Conservation (phyloP, 2,797 vertebrate species). For the Mus minutoides region DNA sequence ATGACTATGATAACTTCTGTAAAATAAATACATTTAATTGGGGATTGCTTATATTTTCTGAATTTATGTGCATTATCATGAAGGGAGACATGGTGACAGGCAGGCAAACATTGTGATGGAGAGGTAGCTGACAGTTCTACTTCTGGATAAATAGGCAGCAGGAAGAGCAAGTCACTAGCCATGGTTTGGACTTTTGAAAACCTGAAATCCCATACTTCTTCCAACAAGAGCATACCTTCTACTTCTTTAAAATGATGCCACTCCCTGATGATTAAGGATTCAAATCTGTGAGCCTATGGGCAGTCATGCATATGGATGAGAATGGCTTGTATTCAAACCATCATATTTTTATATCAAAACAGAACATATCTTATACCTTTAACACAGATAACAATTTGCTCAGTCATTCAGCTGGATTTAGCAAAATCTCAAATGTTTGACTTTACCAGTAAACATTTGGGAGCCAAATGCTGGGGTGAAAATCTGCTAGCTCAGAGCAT, state of each 20-base stretch:
- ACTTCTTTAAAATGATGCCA: neutral
- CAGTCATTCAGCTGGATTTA: neutral
- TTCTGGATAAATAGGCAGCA: neutral
- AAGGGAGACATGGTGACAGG: neutral
- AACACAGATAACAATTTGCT: neutral
- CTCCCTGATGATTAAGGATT: neutral
- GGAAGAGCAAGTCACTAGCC: neutral
- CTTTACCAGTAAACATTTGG: neutral
- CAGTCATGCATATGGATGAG: neutral
- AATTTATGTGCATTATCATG: neutral
- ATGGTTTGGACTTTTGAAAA: neutral
- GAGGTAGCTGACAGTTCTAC: neutral
- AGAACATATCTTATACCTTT: neutral
- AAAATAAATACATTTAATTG: neutral
- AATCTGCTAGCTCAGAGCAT: neutral
- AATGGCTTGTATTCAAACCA: neutral
- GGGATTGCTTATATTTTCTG: neutral
- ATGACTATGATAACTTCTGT: neutral
- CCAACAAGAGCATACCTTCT: neutral
- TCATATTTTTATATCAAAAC: neutral
- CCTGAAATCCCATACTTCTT: neutral
- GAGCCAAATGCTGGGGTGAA: neutral
- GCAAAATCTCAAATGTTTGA: neutral
- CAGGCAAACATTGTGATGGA: neutral
- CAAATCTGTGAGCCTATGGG: neutral